Evolutionary conservation across 2,113 vertebrate genomes (phyloP), one percentile per base, ranked within the genome.

Genomic region (Pelmatolapia mariae): DNA sequence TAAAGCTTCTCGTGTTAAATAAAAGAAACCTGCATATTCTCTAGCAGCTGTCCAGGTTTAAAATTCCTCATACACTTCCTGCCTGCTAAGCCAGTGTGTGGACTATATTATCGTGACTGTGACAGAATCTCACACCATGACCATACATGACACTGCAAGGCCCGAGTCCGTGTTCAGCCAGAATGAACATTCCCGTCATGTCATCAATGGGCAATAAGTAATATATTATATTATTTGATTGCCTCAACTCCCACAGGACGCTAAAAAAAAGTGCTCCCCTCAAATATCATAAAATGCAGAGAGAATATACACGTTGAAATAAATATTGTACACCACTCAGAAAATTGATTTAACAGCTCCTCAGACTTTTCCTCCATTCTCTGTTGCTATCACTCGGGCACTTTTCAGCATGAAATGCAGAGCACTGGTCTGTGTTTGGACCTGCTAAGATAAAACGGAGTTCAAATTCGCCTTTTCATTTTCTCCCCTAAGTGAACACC

Each of bases 61-160:
- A 93, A 91, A 96, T 96, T 96, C 95, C 96, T 95, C 95, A 94
- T 92, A 82, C 93, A 93, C 92, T 87, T 90, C 57, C 1, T 80
- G 84, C 24, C 54, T 93, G 86, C 90, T 94, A 95, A 95, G 94
- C 88, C 89, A 45, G 11, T 80, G 90, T 96, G 91, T 91, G 81
- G 85, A 94, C 84, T 93, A 80, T 85, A 90, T 95, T 92, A 92
- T 91, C 86, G 61, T 82, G 59, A 4, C 56, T 1, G 15, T 93
- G 96, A 82, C 94, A 95, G 90, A 96, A 95, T 96, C 92, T 96
- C 90, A 89, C 90, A 89, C 93, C 80, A 22, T 33, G 26, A 81
- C 89, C 93, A 89, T 88, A 94, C 95, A 95, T 95, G 88, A 84
- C 95, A 95, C 83, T 83, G 78, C 89, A 85, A 91, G 91, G 93